Conservation (phyloP, 2,888 invertebrate genomes). For the Mythimna pallens region DNA sequence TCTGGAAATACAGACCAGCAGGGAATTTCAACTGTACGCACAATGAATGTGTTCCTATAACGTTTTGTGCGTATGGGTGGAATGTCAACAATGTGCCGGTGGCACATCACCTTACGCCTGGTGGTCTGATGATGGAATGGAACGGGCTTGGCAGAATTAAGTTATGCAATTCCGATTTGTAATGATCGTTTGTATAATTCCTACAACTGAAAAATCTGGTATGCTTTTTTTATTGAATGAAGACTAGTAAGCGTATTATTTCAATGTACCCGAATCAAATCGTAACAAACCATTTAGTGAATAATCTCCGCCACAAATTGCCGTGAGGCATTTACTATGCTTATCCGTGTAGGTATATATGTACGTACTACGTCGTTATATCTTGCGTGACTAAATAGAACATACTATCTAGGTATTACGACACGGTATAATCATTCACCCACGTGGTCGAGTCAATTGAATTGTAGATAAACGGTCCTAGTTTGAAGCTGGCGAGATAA, state of each 20-base stretch:
- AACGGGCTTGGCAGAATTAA: too few species aligned
- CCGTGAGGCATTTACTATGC: slow-evolving; percentile 35
- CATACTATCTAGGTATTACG: slow-evolving; percentile 27
- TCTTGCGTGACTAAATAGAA: slow-evolving; percentile 42
- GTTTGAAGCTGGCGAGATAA: not conserved
- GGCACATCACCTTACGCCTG: too few species aligned
- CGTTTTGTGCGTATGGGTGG: too few species aligned
- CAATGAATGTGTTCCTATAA: too few species aligned
- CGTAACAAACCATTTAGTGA: not conserved
- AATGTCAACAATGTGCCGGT: too few species aligned
- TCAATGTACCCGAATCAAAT: not conserved
- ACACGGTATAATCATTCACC: slow-evolving; percentile 32
- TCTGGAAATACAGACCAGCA: too few species aligned
- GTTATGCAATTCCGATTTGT: too few species aligned
- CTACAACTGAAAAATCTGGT: too few species aligned
- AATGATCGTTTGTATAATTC: too few species aligned
- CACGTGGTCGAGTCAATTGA: slow-evolving; percentile 35
- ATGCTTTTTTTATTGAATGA: not conserved
- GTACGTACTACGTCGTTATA: slow-evolving; percentile 22
- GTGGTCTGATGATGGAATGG: too few species aligned
- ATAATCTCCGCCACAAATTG: slow-evolving; percentile 14
- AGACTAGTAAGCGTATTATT: not conserved
- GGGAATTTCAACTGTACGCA: too few species aligned
- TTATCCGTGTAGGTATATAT: slow-evolving; percentile 20
- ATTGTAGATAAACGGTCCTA: slow-evolving; percentile 1